A percentile compares a stretch with the other conserved stretches of the same genome.
phyloP scores from a whole-genome alignment of 1,140 invertebrate species.

The Stegodyphus mimosarum region DNA sequence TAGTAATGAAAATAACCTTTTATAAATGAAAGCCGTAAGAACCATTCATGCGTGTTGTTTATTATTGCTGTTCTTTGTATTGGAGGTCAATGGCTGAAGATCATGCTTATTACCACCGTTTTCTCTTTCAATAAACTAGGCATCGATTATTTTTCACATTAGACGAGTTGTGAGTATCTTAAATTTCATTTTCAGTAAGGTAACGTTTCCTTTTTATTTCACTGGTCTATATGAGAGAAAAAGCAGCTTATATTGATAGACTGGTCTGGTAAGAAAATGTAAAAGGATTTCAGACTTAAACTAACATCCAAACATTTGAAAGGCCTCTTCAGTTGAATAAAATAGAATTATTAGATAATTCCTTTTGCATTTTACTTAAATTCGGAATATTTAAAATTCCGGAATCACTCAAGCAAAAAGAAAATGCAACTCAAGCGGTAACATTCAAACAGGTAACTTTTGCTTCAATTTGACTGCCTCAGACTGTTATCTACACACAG shows the following conservation, averaged over 20 bases:
- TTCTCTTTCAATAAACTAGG: neutral
- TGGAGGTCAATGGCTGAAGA: constrained; percentile 2
- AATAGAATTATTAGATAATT: too few relatives aligned
- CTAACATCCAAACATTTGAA: too few relatives aligned
- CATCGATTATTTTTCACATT: constrained; percentile 3
- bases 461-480: too few relatives aligned
- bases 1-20: constrained; percentile 6
- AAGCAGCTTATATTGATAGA: neutral
- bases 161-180: neutral
- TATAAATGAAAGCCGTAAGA: constrained; percentile 16
- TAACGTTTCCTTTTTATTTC: neutral
- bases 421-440: too few relatives aligned
- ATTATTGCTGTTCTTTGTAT: constrained; percentile 14
- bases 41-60: constrained; percentile 9
- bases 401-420: too few relatives aligned
- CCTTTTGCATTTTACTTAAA: too few relatives aligned
- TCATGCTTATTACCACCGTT: constrained; percentile 1
- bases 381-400: too few relatives aligned
- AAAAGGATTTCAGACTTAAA: too few relatives aligned
- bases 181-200: neutral
- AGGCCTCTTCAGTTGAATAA: too few relatives aligned
- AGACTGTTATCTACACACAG: too few relatives aligned
- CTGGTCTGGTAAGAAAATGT: too few relatives aligned
- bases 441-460: too few relatives aligned
- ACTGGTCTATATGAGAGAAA: neutral